Percentiles rank a stretch among this genome's conserved stretches.
Evolutionary conservation across 2,113 vertebrate genomes (phyloP).

Genomic region (Regulus satrapa): DNA sequence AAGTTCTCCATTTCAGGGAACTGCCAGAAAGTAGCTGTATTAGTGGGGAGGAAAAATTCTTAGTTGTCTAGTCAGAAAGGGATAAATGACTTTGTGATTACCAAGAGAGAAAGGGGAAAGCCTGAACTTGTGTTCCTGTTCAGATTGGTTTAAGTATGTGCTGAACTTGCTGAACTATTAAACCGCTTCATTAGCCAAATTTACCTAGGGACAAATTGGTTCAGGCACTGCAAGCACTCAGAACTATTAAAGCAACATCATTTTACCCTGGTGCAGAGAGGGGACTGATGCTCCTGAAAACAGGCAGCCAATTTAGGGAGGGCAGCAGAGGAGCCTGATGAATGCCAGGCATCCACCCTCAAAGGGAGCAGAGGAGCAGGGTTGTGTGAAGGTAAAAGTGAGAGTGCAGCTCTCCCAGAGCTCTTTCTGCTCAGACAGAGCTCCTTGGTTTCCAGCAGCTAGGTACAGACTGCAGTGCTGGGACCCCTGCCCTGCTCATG

Average conservation of each 20-base stretch:
- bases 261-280: background rate
- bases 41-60: background rate
- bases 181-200: background rate
- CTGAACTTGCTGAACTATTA: background rate
- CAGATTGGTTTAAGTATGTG: background rate
- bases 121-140: background rate
- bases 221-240: background rate
- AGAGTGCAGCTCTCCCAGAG: background rate
- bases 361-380: background rate
- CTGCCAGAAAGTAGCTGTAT: background rate
- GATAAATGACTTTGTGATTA: background rate
- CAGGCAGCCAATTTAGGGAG: background rate
- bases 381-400: background rate
- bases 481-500: background rate
- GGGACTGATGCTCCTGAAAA: background rate
- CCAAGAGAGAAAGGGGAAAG: background rate
- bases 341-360: background rate
- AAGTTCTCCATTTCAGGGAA: background rate
- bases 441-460: background rate
- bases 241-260: background rate
- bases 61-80: background rate
- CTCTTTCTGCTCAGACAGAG: background rate
- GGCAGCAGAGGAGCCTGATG: background rate
- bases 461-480: background rate
- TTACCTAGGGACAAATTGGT: background rate